Conservation (phyloP, 2,113 vertebrate genomes). For the Syrmaticus mikado region DNA sequence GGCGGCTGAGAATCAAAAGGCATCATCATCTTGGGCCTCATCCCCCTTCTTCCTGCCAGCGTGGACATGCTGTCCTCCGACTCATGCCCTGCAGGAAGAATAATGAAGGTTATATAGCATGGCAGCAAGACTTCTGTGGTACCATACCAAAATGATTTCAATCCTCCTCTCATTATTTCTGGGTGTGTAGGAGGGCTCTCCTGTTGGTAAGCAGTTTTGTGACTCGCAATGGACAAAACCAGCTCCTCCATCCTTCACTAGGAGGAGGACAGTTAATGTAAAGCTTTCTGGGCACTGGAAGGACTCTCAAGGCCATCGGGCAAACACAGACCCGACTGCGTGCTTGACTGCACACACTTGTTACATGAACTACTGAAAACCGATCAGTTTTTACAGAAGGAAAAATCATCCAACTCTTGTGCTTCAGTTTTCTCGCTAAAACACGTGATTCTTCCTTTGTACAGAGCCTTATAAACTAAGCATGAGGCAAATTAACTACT, state of each 20-base stretch:
- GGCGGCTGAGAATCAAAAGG: slow-evolving; percentile 98
- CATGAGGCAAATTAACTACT: background rate
- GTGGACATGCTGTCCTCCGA: slow-evolving; percentile 98
- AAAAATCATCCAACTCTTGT: background rate
- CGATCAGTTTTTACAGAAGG: background rate
- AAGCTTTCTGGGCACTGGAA: background rate
- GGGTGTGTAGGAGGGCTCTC: background rate
- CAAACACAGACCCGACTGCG: background rate
- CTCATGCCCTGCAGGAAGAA: slow-evolving; percentile 89
- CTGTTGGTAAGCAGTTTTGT: background rate
- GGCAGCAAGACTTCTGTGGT: background rate
- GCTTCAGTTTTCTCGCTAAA: background rate
- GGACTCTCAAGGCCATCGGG: background rate
- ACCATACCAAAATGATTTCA: background rate
- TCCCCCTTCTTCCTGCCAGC: slow-evolving; percentile 92
- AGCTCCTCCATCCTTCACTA: background rate
- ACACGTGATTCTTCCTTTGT: background rate
- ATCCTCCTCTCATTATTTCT: background rate
- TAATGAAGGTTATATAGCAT: background rate
- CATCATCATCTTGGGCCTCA: slow-evolving; percentile 99
- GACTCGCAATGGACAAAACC: background rate
- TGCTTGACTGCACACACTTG: background rate
- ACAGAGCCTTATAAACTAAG: background rate
- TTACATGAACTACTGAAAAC: background rate
- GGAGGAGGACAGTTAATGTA: background rate